These are phyloP conservation scores for Lasius fuliginosus DNA, from an alignment of 2,888 invertebrate species.

Conservation along the genomic window DNA sequence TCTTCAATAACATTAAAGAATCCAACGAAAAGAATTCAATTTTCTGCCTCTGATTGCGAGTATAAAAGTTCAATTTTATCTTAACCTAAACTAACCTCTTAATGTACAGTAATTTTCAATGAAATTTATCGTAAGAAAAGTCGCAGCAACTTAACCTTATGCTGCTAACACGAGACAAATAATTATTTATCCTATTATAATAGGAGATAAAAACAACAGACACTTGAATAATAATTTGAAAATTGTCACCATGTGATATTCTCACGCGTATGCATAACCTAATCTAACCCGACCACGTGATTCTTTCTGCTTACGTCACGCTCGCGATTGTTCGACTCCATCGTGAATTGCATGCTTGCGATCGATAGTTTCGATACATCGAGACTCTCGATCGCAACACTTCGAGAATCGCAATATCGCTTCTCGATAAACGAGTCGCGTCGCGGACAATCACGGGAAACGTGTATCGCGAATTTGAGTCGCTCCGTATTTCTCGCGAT, in stretches of 20 bases:
- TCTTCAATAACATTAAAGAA: neutral
- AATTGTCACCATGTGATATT: neutral
- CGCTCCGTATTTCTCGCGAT: neutral
- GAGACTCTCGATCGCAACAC: neutral
- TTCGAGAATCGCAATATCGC: slow-evolving; percentile 31
- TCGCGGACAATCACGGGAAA: neutral
- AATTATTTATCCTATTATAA: neutral
- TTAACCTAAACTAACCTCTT: neutral
- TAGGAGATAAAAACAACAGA: neutral
- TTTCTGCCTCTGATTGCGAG: neutral
- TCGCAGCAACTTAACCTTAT: neutral
- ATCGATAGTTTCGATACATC: neutral
- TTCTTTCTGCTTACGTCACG: no score
- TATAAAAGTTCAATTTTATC: neutral
- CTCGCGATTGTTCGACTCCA: neutral
- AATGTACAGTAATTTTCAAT: neutral
- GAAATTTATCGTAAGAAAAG: neutral
- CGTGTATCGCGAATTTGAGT: neutral
- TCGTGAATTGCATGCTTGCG: neutral
- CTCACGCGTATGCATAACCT: neutral
- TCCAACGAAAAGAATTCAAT: neutral
- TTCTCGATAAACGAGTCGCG: neutral
- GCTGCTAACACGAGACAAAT: neutral
- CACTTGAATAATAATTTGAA: neutral
- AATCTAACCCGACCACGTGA: no score